Evolutionary conservation across 2,888 invertebrate genomes (phyloP), one percentile per base, ranked within the genome.

Genomic region (Temnothorax ravouxi): DNA sequence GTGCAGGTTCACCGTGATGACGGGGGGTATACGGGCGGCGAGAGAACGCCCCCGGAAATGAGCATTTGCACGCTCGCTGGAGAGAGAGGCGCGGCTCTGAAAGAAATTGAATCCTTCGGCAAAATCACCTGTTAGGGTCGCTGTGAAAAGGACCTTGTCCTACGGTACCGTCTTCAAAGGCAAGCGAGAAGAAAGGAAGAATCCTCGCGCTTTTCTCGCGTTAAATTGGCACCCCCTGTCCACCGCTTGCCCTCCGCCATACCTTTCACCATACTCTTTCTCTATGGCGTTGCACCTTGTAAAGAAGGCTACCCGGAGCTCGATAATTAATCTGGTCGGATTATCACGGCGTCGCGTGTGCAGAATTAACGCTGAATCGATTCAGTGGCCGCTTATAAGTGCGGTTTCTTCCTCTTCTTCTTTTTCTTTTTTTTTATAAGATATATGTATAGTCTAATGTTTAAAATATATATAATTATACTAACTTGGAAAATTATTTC

Each of bases 41-140:
- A 81, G 64, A 61, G 71, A 52, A 84, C 25, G 77, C 21, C 52
- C 44, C 50, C 84, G 89, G 88, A 89, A 88, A 89, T 88, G 89
- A 89, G 83, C 89, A 83, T 88, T 88, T 88, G 86, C 84, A 71
- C 81, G 83, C 80, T 62, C 50, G 64, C 67, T 18, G 74, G n/a
- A 50, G 72, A 54, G 11, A 38, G 34, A 34, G 5, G 50, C 34
- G 54, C n/a, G 66, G 66, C 76, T 79, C 71, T 85, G 85, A 88
- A 90, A 89, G 89, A 88, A 88, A 90, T 90, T 89, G 88, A 87
- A 89, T 90, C 86, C 84, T 90, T 86, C 86, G 86, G 84, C 77
- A 67, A 90, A 84, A 87, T 90, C 90, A 90, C 86, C 88, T 88
- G 87, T 87, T 90, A 86, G 89, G 89, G 85, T 84, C 81, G 83